These are phyloP conservation scores for Corythaeola cristata DNA, from an alignment of 2,113 vertebrate species.

Conservation along the genomic window DNA sequence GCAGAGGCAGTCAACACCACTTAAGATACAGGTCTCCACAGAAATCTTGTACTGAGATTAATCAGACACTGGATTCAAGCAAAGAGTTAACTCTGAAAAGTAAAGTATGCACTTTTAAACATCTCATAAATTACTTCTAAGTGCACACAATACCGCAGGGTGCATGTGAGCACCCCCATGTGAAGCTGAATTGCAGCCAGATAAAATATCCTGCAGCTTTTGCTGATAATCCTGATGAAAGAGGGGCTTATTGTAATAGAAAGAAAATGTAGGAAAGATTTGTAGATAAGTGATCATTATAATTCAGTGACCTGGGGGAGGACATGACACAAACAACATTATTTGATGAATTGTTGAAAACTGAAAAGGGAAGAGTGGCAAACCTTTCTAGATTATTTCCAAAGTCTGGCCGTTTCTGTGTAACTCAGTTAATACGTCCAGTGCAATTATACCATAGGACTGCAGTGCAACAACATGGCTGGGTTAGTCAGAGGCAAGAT, in stretches of 20 bases:
- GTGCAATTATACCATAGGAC: background rate
- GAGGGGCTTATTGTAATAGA: slow-evolving; percentile 22
- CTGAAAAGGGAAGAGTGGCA: background rate
- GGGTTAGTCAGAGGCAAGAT: background rate
- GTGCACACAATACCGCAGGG: slow-evolving; percentile 32
- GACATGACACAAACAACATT: background rate
- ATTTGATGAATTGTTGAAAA: background rate
- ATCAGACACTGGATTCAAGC: background rate
- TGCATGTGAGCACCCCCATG: slow-evolving; percentile 28
- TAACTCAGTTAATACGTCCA: background rate
- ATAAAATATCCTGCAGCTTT: slow-evolving; percentile 55
- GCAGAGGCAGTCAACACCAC: background rate
- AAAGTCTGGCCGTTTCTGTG: background rate
- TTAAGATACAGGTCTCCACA: background rate
- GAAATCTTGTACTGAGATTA: background rate
- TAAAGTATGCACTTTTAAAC: background rate
- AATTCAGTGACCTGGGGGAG: background rate
- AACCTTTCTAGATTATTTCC: background rate
- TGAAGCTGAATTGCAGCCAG: slow-evolving; percentile 42
- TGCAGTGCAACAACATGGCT: background rate
- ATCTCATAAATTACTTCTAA: slow-evolving; percentile 42
- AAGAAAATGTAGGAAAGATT: slow-evolving; percentile 40
- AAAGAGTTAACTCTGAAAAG: slow-evolving; percentile 44
- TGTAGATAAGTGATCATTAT: slow-evolving; percentile 14
- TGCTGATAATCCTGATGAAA: slow-evolving; percentile 47